Conservation (phyloP, 2,113 vertebrate species). For the Trichechus manatus region DNA sequence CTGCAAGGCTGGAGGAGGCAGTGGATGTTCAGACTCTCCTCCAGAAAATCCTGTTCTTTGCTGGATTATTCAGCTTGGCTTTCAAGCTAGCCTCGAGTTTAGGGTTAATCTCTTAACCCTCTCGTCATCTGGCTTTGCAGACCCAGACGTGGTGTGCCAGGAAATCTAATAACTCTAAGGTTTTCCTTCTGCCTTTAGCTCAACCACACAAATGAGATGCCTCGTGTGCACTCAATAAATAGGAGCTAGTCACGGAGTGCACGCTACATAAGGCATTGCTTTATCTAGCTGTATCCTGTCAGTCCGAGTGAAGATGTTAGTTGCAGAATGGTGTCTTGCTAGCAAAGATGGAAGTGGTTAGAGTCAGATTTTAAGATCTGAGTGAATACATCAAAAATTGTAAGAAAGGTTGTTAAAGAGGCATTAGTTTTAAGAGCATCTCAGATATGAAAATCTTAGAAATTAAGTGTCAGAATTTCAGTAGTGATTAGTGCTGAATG, state of each 20-base stretch:
- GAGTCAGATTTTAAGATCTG: conserved; percentile 58
- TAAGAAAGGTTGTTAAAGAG: conserved; percentile 60
- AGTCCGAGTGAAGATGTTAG: conserved; percentile 62
- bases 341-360: conserved; percentile 60
- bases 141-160: not conserved
- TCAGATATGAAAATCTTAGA: not conserved
- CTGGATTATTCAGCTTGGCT: not conserved
- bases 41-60: not conserved
- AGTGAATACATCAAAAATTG: conserved; percentile 49
- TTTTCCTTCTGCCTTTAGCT: conserved; percentile 30
- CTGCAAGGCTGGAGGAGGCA: not conserved
- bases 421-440: conserved; percentile 27
- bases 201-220: not conserved
- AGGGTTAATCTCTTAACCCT: not conserved
- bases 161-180: not conserved
- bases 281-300: conserved; percentile 61
- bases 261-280: not conserved
- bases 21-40: not conserved
- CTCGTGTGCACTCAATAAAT: not conserved
- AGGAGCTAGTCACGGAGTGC: not conserved
- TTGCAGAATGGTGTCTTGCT: conserved; percentile 64
- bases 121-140: not conserved
- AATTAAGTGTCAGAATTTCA: conserved; percentile 24
- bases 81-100: not conserved
- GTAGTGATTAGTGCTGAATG: not conserved